A percentile compares a stretch with the other conserved stretches of the same genome.
These are phyloP conservation scores for Lutjanus erythropterus DNA, from an alignment of 2,113 vertebrate genomes.

Conservation along the genomic window DNA sequence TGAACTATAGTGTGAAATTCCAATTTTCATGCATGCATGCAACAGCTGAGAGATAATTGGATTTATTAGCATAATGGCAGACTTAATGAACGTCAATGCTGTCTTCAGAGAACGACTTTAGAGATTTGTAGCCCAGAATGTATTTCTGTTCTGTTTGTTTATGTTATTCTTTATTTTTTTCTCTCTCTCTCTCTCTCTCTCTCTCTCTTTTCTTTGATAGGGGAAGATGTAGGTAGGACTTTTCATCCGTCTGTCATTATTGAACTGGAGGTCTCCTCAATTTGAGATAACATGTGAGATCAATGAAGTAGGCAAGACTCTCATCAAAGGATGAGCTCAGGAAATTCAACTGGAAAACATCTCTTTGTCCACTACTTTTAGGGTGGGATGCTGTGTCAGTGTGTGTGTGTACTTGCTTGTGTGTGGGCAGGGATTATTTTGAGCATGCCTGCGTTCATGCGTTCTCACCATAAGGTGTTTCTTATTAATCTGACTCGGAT, in stretches of 20 bases:
- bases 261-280: constrained; percentile 1
- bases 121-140: background rate
- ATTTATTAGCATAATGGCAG: constrained; percentile 29
- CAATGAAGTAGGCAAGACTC: constrained; percentile 37
- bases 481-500: constrained; percentile 33
- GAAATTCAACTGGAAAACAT: constrained; percentile 51
- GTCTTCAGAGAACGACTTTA: background rate
- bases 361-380: constrained; percentile 40
- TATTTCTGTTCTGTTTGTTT: background rate
- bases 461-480: constrained; percentile 23
- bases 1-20: constrained; percentile 2
- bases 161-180: background rate
- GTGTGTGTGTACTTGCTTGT: constrained; percentile 1
- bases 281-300: constrained; percentile 52
- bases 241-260: constrained; percentile 16
- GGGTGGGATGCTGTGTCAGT: background rate
- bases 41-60: constrained; percentile 29
- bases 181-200: too few relatives aligned
- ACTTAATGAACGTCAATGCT: constrained; percentile 1
- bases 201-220: background rate
- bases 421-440: constrained; percentile 31
- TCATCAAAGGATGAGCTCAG: constrained; percentile 43
- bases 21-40: constrained; percentile 9
- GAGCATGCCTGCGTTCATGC: constrained; percentile 5
- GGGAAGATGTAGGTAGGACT: background rate